Percentiles rank a stretch among this genome's conserved stretches.
Evolutionary conservation across 2,888 invertebrate species (phyloP).

Genomic region (Hirtodrosophila cameraria): DNA sequence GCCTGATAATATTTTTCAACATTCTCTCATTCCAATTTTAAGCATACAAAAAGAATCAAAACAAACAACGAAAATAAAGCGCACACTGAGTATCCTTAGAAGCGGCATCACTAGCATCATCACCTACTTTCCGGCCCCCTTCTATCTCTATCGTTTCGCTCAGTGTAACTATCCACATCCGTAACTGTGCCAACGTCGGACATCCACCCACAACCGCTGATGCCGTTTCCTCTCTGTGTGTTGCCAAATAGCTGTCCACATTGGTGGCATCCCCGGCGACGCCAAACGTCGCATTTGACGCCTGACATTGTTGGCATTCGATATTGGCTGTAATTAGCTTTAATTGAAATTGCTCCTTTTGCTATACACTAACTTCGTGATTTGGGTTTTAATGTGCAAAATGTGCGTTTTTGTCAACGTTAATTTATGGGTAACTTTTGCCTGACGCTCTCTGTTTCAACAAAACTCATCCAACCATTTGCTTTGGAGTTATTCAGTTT

Average conservation of each 20-base stretch:
- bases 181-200: constrained; percentile 41
- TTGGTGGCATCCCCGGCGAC: constrained; percentile 44
- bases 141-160: background rate
- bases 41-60: no score
- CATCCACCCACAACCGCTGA: constrained; percentile 10
- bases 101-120: no score
- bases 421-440: constrained; percentile 68
- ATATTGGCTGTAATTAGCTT: constrained; percentile 82
- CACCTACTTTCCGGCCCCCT: no score
- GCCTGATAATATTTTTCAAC: no score
- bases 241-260: constrained; percentile 38
- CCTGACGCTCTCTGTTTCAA: background rate
- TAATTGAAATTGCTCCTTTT: constrained; percentile 81
- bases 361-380: constrained; percentile 64
- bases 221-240: constrained; percentile 13
- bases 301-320: constrained; percentile 78
- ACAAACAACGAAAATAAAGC: no score
- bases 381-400: constrained; percentile 76
- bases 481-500: constrained; percentile 17
- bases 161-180: constrained; percentile 31
- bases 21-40: no score
- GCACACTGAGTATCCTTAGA: no score
- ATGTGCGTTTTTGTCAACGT: constrained; percentile 65
- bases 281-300: constrained; percentile 48
- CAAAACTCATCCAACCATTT: constrained; percentile 9